These are phyloP conservation scores for Sinella curviseta DNA, from an alignment of 1,140 invertebrate species.

Conservation along the genomic window DNA sequence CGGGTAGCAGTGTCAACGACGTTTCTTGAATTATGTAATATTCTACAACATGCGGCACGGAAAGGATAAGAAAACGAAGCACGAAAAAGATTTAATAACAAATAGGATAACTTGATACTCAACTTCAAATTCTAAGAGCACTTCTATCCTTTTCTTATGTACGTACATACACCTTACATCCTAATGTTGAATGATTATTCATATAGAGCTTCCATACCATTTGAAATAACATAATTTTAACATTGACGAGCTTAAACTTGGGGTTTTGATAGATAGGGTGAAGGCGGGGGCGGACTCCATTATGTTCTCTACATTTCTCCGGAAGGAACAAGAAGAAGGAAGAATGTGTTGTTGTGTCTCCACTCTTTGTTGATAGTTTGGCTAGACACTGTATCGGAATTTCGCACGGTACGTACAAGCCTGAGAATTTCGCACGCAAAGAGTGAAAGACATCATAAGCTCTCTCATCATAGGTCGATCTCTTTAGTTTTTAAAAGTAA, in stretches of 20 bases:
- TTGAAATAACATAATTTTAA: neutral
- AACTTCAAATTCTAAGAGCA: neutral
- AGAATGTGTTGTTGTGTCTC: neutral
- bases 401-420: slow-evolving; percentile 7
- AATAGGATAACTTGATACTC: neutral
- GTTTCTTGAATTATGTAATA: no score
- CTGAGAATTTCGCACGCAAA: slow-evolving; percentile 20
- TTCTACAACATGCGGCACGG: no score
- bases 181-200: no score
- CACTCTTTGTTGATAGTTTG: slow-evolving; percentile 3
- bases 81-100: neutral
- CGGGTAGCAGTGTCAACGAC: no score
- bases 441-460: neutral
- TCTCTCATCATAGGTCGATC: neutral
- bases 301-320: slow-evolving; percentile 16
- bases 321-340: neutral
- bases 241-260: neutral
- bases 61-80: no score
- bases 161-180: no score
- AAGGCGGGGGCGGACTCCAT: slow-evolving; percentile 21
- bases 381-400: slow-evolving; percentile 15
- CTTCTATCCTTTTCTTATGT: no score
- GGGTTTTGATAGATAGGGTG: slow-evolving; percentile 8
- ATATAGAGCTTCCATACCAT: no score
- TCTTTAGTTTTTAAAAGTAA: slow-evolving; percentile 23